phyloP scores from a whole-genome alignment of 2,113 vertebrate species.

The Lota lota region DNA sequence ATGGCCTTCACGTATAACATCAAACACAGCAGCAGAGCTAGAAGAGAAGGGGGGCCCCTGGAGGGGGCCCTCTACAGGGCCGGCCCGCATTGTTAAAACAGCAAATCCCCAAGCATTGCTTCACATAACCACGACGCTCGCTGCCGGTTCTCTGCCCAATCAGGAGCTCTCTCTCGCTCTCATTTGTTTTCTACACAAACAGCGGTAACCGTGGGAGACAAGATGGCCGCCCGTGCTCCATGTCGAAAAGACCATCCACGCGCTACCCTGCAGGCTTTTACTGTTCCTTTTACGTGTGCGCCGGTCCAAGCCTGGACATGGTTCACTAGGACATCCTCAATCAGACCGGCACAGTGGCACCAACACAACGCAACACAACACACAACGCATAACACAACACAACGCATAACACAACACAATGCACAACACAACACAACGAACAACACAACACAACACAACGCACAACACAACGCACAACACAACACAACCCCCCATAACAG shows the following conservation, averaged over 20 bases:
- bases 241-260: conserved; percentile 4
- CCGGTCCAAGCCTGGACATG: no score
- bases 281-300: no score
- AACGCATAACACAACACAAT: no score
- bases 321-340: no score
- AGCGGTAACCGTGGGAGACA: conserved; percentile 25
- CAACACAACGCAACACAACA: no score
- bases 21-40: neutral
- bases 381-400: no score
- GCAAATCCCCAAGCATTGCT: neutral
- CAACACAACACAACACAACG: no score
- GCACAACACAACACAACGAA: no score
- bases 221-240: no score
- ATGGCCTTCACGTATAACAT: conserved; percentile 22
- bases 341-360: no score
- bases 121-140: neutral
- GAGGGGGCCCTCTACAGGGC: neutral
- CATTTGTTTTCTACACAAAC: conserved; percentile 8
- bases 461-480: no score
- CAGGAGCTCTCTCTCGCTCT: neutral
- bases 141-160: conserved; percentile 18
- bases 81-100: conserved; percentile 14
- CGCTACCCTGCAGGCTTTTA: conserved; percentile 44
- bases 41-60: neutral
- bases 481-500: no score